Conservation (phyloP, 2,797 vertebrate species). For the Myoxocephalus aenaeus region DNA sequence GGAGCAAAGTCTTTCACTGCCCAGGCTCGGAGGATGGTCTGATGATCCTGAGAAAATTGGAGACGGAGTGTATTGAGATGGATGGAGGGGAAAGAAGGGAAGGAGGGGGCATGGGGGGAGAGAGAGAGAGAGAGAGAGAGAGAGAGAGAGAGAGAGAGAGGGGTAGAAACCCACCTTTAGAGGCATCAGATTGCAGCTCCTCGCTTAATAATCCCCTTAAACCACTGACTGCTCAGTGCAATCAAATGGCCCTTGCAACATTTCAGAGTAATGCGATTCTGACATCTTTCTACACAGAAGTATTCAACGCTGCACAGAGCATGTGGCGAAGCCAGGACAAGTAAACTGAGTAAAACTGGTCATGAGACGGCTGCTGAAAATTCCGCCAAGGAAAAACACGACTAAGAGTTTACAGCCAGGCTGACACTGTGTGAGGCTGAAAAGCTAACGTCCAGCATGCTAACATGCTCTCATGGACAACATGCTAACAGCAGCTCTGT, state of each 20-base stretch:
- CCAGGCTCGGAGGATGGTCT: slow-evolving; percentile 90
- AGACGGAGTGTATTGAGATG: slow-evolving; percentile 42
- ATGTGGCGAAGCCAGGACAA: neutral
- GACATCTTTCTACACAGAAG: slow-evolving; percentile 9
- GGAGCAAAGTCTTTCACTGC: slow-evolving; percentile 90
- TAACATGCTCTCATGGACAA: neutral
- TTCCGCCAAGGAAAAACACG: slow-evolving; percentile 5
- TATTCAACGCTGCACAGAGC: slow-evolving; percentile 19
- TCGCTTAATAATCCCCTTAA: slow-evolving; percentile 61
- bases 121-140: slow-evolving; percentile 11
- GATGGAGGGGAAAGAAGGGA: slow-evolving; percentile 16
- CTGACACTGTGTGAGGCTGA: neutral
- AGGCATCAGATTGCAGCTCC: slow-evolving; percentile 32
- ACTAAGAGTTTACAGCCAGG: neutral
- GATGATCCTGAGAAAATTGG: slow-evolving; percentile 83
- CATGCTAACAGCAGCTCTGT: neutral
- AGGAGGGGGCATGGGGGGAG: neutral
- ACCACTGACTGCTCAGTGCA: slow-evolving; percentile 30
- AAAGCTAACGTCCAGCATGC: neutral
- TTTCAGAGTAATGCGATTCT: slow-evolving; percentile 27
- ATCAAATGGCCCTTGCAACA: slow-evolving; percentile 25
- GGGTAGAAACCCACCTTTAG: slow-evolving; percentile 54
- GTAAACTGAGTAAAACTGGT: slow-evolving; percentile 13
- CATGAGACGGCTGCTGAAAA: slow-evolving; percentile 4
- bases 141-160: slow-evolving; percentile 15